Conservation (phyloP, 1,140 invertebrate genomes). For the Meloidogyne floridensis region DNA sequence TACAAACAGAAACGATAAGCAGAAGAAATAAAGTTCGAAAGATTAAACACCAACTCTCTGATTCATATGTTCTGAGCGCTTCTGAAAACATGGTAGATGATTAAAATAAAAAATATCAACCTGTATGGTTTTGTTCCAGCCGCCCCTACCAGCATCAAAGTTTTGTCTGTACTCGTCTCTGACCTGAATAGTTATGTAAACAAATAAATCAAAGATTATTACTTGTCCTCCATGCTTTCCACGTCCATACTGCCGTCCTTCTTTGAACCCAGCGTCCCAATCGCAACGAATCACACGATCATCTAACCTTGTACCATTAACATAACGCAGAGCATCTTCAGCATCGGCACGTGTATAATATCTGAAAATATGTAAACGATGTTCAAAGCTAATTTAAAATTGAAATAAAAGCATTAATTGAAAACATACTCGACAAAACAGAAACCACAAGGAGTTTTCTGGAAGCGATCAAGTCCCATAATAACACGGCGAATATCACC, state of each 20-base stretch:
- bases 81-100: background rate
- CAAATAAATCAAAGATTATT: constrained; percentile 46
- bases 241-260: constrained; percentile 95
- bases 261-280: constrained; percentile 96
- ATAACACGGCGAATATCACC: constrained; percentile 93
- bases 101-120: background rate
- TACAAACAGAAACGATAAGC: background rate
- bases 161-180: constrained; percentile 97
- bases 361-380: constrained; percentile 65
- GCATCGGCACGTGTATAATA: constrained; percentile 85
- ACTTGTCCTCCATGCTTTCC: constrained; percentile 98
- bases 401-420: background rate
- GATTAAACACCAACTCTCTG: background rate
- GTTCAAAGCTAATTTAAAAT: background rate
- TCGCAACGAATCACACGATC: constrained; percentile 95
- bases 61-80: background rate
- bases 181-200: constrained; percentile 73
- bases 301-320: constrained; percentile 94
- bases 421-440: constrained; percentile 88
- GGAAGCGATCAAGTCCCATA: constrained; percentile 96
- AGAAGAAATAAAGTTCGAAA: background rate
- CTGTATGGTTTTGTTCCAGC: constrained; percentile 70
- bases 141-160: constrained; percentile 91
- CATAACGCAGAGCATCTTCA: constrained; percentile 90
- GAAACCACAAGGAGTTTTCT: constrained; percentile 98